A percentile compares a stretch with the other conserved stretches of the same genome.
Evolutionary conservation across 2,113 vertebrate species (phyloP).

Genomic region (Oceanites oceanicus): DNA sequence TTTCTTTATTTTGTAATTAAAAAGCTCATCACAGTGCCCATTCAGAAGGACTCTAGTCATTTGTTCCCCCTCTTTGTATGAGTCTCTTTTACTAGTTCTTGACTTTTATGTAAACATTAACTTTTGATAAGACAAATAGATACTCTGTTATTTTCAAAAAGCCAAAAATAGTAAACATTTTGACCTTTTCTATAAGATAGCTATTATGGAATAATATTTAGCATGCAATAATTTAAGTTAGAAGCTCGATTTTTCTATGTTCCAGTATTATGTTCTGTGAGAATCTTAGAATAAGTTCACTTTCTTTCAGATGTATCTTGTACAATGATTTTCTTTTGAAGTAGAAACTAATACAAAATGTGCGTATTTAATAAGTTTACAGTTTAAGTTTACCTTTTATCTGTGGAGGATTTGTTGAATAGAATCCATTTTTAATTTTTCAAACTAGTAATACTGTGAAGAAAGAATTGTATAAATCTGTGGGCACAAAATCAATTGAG

Average conservation of each 20-base stretch:
- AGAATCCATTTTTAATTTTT: background rate
- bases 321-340: slow-evolving; percentile 39
- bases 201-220: background rate
- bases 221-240: background rate
- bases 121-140: slow-evolving; percentile 33
- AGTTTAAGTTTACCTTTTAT: slow-evolving; percentile 48
- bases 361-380: slow-evolving; percentile 46
- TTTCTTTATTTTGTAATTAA: slow-evolving; percentile 48
- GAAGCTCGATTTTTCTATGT: background rate
- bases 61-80: background rate
- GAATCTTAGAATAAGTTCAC: background rate
- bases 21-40: slow-evolving; percentile 54
- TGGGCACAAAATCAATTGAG: background rate
- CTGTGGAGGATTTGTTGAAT: background rate
- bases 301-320: slow-evolving; percentile 17
- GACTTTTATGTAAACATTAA: slow-evolving; percentile 50
- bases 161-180: background rate
- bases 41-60: slow-evolving; percentile 26
- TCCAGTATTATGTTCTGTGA: background rate
- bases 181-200: background rate
- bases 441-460: background rate
- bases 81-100: slow-evolving; percentile 27
- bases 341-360: slow-evolving; percentile 29
- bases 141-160: background rate
- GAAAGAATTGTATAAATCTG: background rate